phyloP scores from a whole-genome alignment of 1,140 invertebrate genomes.

The Drosophila teissieri region DNA sequence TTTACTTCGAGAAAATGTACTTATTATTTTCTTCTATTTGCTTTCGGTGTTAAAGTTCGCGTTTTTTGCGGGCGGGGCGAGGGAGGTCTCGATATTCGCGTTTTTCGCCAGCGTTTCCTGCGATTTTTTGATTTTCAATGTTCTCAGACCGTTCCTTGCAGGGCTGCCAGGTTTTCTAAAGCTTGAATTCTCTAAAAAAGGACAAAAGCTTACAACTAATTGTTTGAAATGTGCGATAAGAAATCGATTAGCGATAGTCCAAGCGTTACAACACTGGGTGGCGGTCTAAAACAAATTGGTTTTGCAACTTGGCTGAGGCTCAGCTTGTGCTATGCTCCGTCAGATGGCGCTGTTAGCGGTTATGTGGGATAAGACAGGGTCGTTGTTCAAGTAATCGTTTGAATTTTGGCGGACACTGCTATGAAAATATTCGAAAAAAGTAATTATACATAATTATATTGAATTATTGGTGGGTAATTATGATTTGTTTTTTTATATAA shows the following conservation, averaged over 20 bases:
- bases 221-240: neutral
- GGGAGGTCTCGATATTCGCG: neutral
- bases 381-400: neutral
- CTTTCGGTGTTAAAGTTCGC: neutral
- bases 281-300: neutral
- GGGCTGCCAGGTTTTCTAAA: neutral
- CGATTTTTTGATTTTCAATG: constrained; percentile 15
- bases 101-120: neutral
- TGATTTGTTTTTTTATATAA: too few species aligned
- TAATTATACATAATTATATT: too few species aligned
- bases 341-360: neutral
- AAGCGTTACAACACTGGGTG: neutral
- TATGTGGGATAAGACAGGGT: constrained; percentile 2
- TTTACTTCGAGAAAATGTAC: neutral
- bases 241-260: neutral
- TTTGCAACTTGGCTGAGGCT: neutral
- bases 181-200: neutral
- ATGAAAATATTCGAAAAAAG: neutral
- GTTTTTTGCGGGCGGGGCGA: neutral
- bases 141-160: constrained; percentile 3
- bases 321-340: neutral
- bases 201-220: neutral
- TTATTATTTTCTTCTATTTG: neutral
- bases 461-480: too few species aligned
- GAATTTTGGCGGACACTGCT: neutral